Evolutionary conservation across 2,888 invertebrate species (phyloP).

Genomic region (Drosophila meridiana): DNA sequence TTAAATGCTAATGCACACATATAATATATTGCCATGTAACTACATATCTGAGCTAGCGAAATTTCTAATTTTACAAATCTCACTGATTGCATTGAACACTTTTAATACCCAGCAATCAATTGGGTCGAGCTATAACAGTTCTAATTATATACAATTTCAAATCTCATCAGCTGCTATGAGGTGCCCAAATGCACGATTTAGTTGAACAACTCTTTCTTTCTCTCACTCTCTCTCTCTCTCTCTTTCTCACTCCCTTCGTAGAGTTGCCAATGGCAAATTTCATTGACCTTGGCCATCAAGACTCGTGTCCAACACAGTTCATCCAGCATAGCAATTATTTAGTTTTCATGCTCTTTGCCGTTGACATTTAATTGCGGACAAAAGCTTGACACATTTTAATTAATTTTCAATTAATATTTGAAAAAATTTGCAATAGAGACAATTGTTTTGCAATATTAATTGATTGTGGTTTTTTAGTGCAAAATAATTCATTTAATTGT

Average conservation of each 20-base stretch:
- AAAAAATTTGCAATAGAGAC: slow-evolving; percentile 11
- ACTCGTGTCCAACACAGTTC: neutral
- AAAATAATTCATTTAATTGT: slow-evolving; percentile 23
- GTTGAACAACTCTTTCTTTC: neutral
- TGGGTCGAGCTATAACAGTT: neutral
- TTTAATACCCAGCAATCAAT: slow-evolving; percentile 10
- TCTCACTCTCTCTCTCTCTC: neutral
- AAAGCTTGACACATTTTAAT: slow-evolving; percentile 40
- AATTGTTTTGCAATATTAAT: neutral
- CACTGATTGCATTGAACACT: slow-evolving; percentile 7
- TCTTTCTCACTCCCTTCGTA: neutral
- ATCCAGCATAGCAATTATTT: slow-evolving; percentile 1
- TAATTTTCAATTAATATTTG: slow-evolving; percentile 32
- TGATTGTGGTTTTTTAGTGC: slow-evolving; percentile 15
- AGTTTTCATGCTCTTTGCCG: slow-evolving; percentile 16
- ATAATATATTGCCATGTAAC: neutral
- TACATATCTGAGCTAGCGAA: slow-evolving; percentile 3
- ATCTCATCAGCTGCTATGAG: neutral
- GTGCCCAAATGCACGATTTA: slow-evolving; percentile 17
- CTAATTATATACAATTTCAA: slow-evolving; percentile 12
- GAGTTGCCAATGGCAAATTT: slow-evolving; percentile 2
- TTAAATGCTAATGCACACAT: neutral
- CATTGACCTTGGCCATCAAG: slow-evolving; percentile 46
- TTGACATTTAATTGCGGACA: slow-evolving; percentile 37
- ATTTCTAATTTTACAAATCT: slow-evolving; percentile 20